Base-by-base conservation (phyloP, 2,888 invertebrate species). In the Deroplatys truncata region DNA sequence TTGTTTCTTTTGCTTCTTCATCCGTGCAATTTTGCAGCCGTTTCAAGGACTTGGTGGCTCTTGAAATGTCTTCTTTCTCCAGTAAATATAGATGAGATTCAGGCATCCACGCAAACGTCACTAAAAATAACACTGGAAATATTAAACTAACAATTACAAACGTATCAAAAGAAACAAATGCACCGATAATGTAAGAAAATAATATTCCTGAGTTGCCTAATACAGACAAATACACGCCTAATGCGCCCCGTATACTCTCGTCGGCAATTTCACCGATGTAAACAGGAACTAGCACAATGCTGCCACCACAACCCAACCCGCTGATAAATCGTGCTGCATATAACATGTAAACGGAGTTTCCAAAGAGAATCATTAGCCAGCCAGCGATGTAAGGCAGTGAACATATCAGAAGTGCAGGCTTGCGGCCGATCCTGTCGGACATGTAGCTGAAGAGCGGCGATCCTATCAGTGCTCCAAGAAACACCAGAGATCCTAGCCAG, bases 121-220 rank as follows among this genome's bases (percentile, higher is more conserved):
- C 28, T 9, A 72, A 49, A 31, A 87, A 87, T 29, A 31, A 29
- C 2, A 72, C 13, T 5, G 72, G 72, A 5, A 72, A 82, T 4
- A 72, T 31, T 15, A 87, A 72, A 82, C 87, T 82, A 15, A 49
- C 25, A 31, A 56, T 56, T 0, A 82, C 87, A 84, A 86, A 86
- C 9, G 20, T 82, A 25, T 84, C 84, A 84, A 86, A 95, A 91
- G 94, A 93, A 85, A 95, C 95, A 92, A 94, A 95, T 8, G 95
- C 95, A 29, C 95, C 95, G 91, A 96, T 94, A 92, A 95, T 94
- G 93, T 95, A 96, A 91, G 95, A 95, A 92, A 95, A 93, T 92
- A 96, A 94, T 92, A 95, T 95, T 91, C 96, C 96, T 92, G 95
- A 93, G 10, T 92, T 94, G 92, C 93, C 94, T 92, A 95, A 94